Conservation (phyloP, 2,888 invertebrate genomes). For the Hipparchia semele region DNA sequence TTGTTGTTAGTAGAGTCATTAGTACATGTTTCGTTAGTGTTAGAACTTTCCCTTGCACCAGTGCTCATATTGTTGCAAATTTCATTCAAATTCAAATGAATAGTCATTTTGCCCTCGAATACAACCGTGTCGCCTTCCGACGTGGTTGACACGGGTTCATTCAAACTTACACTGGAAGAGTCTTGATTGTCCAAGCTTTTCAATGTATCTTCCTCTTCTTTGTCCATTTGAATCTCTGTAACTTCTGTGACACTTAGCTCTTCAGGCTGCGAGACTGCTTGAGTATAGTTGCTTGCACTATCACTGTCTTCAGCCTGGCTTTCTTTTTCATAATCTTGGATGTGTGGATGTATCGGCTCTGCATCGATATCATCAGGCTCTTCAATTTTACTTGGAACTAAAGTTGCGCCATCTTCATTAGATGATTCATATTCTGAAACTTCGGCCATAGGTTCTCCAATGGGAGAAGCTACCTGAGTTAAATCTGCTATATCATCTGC, state of each 20-base stretch:
- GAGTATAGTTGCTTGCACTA: conserved; percentile 73
- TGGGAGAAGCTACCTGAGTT: conserved; percentile 75
- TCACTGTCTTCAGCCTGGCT: conserved; percentile 69
- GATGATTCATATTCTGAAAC: conserved; percentile 76
- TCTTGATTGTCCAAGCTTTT: conserved; percentile 81
- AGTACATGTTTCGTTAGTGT: conserved; percentile 62
- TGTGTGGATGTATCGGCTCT: conserved; percentile 58
- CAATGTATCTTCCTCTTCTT: conserved; percentile 79
- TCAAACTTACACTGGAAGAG: conserved; percentile 81
- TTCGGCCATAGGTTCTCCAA: conserved; percentile 72
- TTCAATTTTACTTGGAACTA: conserved; percentile 62
- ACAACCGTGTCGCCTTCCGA: conserved; percentile 80
- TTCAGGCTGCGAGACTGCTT: conserved; percentile 74
- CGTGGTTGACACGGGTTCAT: conserved; percentile 72
- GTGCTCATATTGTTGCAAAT: conserved; percentile 75
- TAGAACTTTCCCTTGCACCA: conserved; percentile 69
- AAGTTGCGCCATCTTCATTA: conserved; percentile 65
- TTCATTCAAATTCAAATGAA: conserved; percentile 80
- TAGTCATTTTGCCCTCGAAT: conserved; percentile 81
- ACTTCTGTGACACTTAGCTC: conserved; percentile 73
- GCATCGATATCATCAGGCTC: conserved; percentile 51
- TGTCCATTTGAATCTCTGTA: conserved; percentile 78
- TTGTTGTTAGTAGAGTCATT: conserved; percentile 70
- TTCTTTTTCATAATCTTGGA: conserved; percentile 77
- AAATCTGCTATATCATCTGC: conserved; percentile 88